A percentile compares a stretch with the other conserved stretches of the same genome.
These are phyloP conservation scores for Lagopus leucura DNA, from an alignment of 2,113 vertebrate genomes.

Conservation along the genomic window DNA sequence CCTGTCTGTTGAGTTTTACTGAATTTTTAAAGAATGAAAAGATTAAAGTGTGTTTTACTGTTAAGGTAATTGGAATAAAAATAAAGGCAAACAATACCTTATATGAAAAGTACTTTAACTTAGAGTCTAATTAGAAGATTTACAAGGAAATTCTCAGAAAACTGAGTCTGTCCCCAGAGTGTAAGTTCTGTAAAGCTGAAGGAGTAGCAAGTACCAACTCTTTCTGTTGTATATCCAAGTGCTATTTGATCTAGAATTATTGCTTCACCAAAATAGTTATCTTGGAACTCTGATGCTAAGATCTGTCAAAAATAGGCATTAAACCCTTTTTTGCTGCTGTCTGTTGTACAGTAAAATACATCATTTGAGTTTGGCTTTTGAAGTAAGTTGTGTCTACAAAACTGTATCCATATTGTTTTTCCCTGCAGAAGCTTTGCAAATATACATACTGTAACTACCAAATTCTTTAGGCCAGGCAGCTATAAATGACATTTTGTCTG, in stretches of 20 bases:
- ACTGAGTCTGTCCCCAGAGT: neutral
- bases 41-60: neutral
- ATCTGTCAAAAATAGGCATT: neutral
- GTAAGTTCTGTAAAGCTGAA: neutral
- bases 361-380: neutral
- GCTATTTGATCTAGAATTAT: neutral
- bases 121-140: neutral
- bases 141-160: neutral
- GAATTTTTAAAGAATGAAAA: neutral
- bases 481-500: neutral
- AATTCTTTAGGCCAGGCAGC: neutral
- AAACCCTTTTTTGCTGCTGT: neutral
- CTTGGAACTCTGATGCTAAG: neutral
- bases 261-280: neutral
- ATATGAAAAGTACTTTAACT: neutral
- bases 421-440: neutral
- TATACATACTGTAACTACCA: slow-evolving; percentile 19
- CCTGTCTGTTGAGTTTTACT: neutral
- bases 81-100: neutral
- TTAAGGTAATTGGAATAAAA: neutral
- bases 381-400: neutral
- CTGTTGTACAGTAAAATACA: neutral
- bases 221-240: neutral
- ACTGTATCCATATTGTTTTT: neutral
- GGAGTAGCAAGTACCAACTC: neutral